Evolutionary conservation across 1,140 invertebrate genomes (phyloP).

Genomic region (Drosophila arizonae): DNA sequence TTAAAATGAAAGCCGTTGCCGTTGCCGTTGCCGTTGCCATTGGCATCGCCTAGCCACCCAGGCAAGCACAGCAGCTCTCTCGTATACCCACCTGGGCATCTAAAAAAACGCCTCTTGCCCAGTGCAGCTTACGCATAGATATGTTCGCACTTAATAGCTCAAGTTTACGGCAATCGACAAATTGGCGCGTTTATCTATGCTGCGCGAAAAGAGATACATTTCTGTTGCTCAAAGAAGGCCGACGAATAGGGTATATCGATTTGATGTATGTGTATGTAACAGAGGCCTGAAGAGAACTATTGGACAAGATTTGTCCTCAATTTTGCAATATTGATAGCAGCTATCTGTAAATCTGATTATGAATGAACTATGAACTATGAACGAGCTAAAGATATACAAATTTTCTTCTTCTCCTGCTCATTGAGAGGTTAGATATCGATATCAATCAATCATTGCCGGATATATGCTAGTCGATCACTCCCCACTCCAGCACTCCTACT

Average conservation of each 20-base stretch:
- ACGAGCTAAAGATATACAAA: too few species aligned
- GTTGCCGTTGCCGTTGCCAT: conserved; percentile 28
- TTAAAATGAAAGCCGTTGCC: conserved; percentile 62
- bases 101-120: conserved; percentile 33
- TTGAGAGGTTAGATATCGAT: too few species aligned
- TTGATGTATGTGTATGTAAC: too few species aligned
- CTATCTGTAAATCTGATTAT: too few species aligned
- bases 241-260: background rate
- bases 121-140: conserved; percentile 58
- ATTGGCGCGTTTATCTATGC: conserved; percentile 70
- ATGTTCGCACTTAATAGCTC: conserved; percentile 81
- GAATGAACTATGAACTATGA: too few species aligned
- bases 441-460: background rate
- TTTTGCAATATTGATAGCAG: too few species aligned
- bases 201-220: conserved; percentile 14
- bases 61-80: conserved; percentile 17
- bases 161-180: conserved; percentile 79
- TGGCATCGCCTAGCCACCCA: conserved; percentile 24
- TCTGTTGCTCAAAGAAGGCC: background rate
- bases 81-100: conserved; percentile 29
- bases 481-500: background rate
- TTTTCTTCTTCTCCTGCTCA: too few species aligned
- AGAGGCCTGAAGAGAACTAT: too few species aligned
- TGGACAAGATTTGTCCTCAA: too few species aligned
- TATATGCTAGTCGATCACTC: background rate